phyloP scores from a whole-genome alignment of 2,113 vertebrate genomes.

The Polypterus bichir region DNA sequence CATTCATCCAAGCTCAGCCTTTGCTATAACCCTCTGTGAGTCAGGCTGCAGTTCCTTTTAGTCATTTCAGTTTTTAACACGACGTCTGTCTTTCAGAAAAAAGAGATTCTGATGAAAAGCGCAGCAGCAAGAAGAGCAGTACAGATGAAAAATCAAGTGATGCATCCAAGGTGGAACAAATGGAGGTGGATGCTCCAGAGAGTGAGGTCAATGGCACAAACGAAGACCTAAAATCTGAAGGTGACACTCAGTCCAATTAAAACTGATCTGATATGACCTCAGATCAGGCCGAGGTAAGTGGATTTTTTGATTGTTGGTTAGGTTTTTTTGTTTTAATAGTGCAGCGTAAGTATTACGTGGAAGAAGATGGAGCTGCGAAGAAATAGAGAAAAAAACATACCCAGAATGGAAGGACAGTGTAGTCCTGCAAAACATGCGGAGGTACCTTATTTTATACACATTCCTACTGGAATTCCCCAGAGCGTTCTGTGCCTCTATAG shows the following conservation, averaged over 20 bases:
- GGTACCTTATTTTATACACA: slow-evolving; percentile 90
- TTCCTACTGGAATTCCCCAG: slow-evolving; percentile 45
- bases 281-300: slow-evolving; percentile 99
- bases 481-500: slow-evolving; percentile 61
- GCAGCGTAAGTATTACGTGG: slow-evolving; percentile 98
- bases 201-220: slow-evolving; percentile 88
- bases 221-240: slow-evolving; percentile 98
- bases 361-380: slow-evolving; percentile 95
- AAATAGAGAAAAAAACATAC: slow-evolving; percentile 79
- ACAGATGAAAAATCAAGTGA: slow-evolving; percentile 77
- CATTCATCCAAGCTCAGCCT: no score
- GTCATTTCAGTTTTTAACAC: no score
- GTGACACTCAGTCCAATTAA: slow-evolving; percentile 99
- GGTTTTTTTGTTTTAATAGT: slow-evolving; percentile 92
- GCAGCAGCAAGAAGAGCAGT: slow-evolving; percentile 76
- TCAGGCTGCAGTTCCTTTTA: no score
- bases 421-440: slow-evolving; percentile 96
- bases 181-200: slow-evolving; percentile 74
- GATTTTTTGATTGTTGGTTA: slow-evolving; percentile 73
- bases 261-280: slow-evolving; percentile 99
- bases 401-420: slow-evolving; percentile 98
- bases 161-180: slow-evolving; percentile 68
- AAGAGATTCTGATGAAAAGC: slow-evolving; percentile 83
- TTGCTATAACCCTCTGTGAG: no score
- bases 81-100: slow-evolving; percentile 65